Conservation (phyloP, 2,888 invertebrate genomes). For the Podabrus alpinus region DNA sequence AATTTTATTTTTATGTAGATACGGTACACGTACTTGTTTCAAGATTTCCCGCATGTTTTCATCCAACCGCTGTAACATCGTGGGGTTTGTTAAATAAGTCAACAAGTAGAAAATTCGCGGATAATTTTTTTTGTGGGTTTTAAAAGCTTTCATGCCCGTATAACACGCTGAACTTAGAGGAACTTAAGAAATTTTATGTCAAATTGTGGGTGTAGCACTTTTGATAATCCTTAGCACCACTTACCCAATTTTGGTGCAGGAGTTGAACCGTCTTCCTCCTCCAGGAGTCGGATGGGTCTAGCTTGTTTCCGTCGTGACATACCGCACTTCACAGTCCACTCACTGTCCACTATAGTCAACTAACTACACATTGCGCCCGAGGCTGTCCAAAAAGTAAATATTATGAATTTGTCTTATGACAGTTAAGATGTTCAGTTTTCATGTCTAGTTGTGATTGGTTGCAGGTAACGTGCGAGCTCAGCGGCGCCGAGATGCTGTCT, state of each 20-base stretch:
- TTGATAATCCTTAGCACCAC: constrained; percentile 16
- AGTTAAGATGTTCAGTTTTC: constrained; percentile 38
- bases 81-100: neutral
- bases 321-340: constrained; percentile 41
- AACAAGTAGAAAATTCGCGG: neutral
- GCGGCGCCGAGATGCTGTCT: constrained; percentile 57
- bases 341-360: constrained; percentile 40
- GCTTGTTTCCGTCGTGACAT: constrained; percentile 63
- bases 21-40: too few species aligned
- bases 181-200: neutral
- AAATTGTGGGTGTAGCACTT: constrained; percentile 9
- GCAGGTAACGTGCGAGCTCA: constrained; percentile 52
- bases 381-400: constrained; percentile 26
- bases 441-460: constrained; percentile 46
- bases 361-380: constrained; percentile 34
- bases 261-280: constrained; percentile 55
- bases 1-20: neutral
- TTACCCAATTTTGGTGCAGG: constrained; percentile 44
- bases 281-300: constrained; percentile 59
- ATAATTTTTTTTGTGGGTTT: neutral
- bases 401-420: constrained; percentile 34
- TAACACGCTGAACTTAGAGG: neutral
- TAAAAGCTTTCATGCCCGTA: neutral
- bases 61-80: neutral
- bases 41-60: neutral